Evolutionary conservation across 2,113 vertebrate species (phyloP).

Genomic region (Nematolebias whitei): DNA sequence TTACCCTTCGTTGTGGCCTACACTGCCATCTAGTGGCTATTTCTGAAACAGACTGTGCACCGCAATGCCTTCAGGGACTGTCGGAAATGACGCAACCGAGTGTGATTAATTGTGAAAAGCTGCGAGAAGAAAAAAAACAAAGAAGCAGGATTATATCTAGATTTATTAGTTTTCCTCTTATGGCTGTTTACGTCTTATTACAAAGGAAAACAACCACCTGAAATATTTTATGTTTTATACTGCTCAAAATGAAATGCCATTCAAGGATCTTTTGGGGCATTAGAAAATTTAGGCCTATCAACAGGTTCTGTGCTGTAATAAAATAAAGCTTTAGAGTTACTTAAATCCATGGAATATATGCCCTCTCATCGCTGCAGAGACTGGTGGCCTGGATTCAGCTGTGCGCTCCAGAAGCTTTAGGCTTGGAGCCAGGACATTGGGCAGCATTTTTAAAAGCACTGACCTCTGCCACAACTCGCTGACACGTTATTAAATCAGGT

Average conservation of each 20-base stretch:
- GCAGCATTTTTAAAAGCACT: neutral
- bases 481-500: slow-evolving; percentile 13
- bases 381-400: slow-evolving; percentile 4
- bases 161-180: too few species aligned
- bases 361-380: neutral
- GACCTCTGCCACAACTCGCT: slow-evolving; percentile 8
- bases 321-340: neutral
- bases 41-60: neutral
- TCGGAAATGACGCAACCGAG: neutral
- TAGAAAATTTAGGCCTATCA: too few species aligned
- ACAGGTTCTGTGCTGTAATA: too few species aligned
- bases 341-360: neutral
- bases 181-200: too few species aligned
- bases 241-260: too few species aligned
- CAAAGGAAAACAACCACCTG: too few species aligned
- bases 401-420: slow-evolving; percentile 1
- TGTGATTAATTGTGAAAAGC: too few species aligned
- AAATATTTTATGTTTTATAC: too few species aligned
- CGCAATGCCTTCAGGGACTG: slow-evolving; percentile 22
- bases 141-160: too few species aligned
- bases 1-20: too few species aligned
- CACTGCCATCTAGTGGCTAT: slow-evolving; percentile 49
- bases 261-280: too few species aligned
- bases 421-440: slow-evolving; percentile 8
- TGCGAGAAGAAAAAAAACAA: too few species aligned